These are phyloP conservation scores for Zoanthus solanderi DNA, from an alignment of 92 coral and sea anemone species.

Conservation along the genomic window DNA sequence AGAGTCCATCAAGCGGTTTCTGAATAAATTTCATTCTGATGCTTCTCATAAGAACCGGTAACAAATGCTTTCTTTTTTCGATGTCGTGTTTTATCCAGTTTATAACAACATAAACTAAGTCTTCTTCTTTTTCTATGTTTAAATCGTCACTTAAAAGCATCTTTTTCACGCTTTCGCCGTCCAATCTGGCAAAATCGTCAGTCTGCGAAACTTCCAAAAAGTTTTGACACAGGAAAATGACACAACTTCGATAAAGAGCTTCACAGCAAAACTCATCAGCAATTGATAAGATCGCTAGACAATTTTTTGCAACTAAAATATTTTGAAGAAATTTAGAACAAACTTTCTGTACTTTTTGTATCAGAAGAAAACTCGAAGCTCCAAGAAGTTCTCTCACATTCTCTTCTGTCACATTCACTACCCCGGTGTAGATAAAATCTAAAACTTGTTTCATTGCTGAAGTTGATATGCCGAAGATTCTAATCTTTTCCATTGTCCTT, in stretches of 20 bases:
- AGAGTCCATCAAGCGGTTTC: slow-evolving; percentile 45
- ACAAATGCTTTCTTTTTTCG: slow-evolving; percentile 41
- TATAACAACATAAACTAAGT: slow-evolving; percentile 67
- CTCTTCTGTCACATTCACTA: slow-evolving; percentile 64
- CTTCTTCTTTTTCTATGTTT: slow-evolving; percentile 72
- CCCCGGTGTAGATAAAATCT: slow-evolving; percentile 90
- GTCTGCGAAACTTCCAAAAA: slow-evolving; percentile 71
- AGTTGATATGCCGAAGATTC: slow-evolving; percentile 62
- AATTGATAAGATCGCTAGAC: slow-evolving; percentile 77
- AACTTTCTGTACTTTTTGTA: slow-evolving; percentile 66
- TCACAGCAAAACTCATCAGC: slow-evolving; percentile 82
- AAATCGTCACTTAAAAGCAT: slow-evolving; percentile 86
- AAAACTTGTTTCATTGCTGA: slow-evolving; percentile 70
- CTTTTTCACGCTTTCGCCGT: slow-evolving; percentile 52
- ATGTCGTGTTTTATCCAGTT: slow-evolving; percentile 76
- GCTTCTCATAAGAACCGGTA: slow-evolving; percentile 52
- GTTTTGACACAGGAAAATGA: slow-evolving; percentile 61
- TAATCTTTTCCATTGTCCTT: slow-evolving; percentile 67
- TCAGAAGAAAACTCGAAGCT: slow-evolving; percentile 81
- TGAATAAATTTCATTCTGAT: slow-evolving; percentile 74
- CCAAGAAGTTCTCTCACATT: slow-evolving; percentile 78
- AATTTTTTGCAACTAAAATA: slow-evolving; percentile 71
- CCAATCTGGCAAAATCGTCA: slow-evolving; percentile 62
- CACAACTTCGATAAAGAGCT: slow-evolving; percentile 62
- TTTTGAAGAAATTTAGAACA: slow-evolving; percentile 79